These are phyloP conservation scores for Atrichornis clamosus DNA, from an alignment of 2,113 vertebrate genomes.

Conservation along the genomic window DNA sequence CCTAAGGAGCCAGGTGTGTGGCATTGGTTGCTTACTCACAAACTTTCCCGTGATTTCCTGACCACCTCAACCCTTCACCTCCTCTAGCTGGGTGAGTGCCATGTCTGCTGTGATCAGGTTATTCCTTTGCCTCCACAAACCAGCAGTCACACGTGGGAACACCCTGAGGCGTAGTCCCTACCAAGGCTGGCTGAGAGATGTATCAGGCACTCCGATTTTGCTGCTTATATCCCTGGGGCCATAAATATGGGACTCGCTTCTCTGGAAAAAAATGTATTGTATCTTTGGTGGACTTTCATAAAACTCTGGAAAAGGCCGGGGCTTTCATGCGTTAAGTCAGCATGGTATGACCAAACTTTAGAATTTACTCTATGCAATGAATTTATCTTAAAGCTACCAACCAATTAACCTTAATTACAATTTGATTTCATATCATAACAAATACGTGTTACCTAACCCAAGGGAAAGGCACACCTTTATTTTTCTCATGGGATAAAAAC, in stretches of 20 bases:
- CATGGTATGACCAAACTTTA: background rate
- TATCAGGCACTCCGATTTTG: background rate
- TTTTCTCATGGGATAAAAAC: background rate
- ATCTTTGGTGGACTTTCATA: background rate
- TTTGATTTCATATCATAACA: background rate
- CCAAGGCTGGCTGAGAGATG: background rate
- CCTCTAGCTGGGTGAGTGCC: background rate
- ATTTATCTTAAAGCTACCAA: background rate
- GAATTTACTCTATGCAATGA: background rate
- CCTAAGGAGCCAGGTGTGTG: background rate
- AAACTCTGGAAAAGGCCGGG: background rate
- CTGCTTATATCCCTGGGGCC: background rate
- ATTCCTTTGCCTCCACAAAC: background rate
- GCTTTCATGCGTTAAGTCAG: background rate
- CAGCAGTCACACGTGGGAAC: background rate
- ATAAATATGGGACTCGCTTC: background rate
- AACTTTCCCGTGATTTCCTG: background rate
- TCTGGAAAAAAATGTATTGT: background rate
- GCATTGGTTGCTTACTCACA: background rate
- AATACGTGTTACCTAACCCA: background rate
- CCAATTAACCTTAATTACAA: slow-evolving; percentile 12
- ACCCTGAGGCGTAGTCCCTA: background rate
- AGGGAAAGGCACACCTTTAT: background rate
- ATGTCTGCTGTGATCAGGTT: background rate
- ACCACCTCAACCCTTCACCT: background rate